Evolutionary conservation across 1,140 invertebrate genomes (phyloP).

Genomic region (Philotrypesis tridentata): DNA sequence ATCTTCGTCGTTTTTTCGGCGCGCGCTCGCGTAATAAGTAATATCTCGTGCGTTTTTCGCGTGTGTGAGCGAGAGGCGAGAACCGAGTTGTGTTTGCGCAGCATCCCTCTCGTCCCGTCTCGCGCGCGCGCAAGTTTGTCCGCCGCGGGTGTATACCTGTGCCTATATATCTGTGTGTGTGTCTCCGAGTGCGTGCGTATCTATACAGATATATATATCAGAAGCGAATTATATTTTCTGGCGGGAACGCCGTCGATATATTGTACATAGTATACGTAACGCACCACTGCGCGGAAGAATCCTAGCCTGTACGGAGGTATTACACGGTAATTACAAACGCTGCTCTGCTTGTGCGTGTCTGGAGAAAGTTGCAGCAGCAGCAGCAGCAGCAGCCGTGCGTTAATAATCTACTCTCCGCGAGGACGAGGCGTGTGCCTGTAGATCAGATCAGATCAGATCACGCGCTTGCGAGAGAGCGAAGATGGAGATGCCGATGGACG

Average conservation of each 20-base stretch:
- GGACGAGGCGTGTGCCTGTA: not conserved
- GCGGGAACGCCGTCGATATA: slow-evolving; percentile 21
- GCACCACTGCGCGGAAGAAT: no score
- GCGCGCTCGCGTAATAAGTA: not conserved
- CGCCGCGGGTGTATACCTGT: no score
- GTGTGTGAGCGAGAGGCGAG: not conserved
- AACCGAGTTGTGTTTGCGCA: no score
- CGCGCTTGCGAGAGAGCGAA: no score
- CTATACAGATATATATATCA: not conserved
- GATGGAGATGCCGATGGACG: slow-evolving; percentile 41
- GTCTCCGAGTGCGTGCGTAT: not conserved
- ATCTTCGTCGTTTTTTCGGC: not conserved
- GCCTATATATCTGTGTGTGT: no score
- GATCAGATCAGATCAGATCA: no score
- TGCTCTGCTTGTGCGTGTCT: not conserved
- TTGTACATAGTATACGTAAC: no score
- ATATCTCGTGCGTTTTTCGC: not conserved
- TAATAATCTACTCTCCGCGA: not conserved
- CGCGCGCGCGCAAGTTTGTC: no score
- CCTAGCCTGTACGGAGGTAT: no score
- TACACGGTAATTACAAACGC: no score
- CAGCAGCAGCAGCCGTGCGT: no score
- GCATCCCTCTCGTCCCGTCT: no score
- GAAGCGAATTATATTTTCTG: not conserved
- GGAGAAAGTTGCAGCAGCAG: not conserved